A percentile compares a stretch with the other conserved stretches of the same genome.
phyloP scores from a whole-genome alignment of 1,140 invertebrate species.

The Tachypleus tridentatus region DNA sequence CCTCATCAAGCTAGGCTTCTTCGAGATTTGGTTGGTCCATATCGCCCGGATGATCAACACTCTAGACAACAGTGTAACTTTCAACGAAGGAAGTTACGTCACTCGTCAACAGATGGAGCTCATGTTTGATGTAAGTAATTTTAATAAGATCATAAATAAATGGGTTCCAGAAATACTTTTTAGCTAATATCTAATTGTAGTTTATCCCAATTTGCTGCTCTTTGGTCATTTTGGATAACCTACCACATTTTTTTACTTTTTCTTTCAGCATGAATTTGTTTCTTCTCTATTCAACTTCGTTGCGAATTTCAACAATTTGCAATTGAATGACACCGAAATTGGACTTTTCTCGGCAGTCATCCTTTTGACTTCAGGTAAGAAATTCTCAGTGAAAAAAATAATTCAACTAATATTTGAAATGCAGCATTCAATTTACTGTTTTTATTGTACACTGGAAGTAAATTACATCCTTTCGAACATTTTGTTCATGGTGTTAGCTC shows the following conservation, averaged over 20 bases:
- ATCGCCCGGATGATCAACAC: slow-evolving; percentile 60
- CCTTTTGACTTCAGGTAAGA: slow-evolving; percentile 56
- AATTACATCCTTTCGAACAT: no score
- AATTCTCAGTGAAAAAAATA: neutral
- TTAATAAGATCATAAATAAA: no score
- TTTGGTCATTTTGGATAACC: no score
- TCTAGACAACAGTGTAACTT: slow-evolving; percentile 61
- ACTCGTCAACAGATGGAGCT: slow-evolving; percentile 72
- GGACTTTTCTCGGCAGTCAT: slow-evolving; percentile 79
- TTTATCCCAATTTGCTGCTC: no score
- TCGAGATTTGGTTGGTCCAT: slow-evolving; percentile 88
- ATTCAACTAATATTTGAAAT: no score
- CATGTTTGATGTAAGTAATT: slow-evolving; percentile 81
- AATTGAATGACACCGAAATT: slow-evolving; percentile 76
- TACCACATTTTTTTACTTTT: slow-evolving; percentile 6
- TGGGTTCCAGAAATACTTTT: no score
- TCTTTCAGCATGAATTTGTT: slow-evolving; percentile 53
- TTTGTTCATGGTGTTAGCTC: no score
- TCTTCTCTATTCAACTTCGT: slow-evolving; percentile 47
- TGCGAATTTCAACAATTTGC: slow-evolving; percentile 48
- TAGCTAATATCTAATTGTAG: no score
- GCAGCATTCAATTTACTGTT: no score
- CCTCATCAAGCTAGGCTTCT: slow-evolving; percentile 89
- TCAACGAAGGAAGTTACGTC: slow-evolving; percentile 80
- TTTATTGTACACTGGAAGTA: no score